phyloP scores from a whole-genome alignment of 2,888 invertebrate species.

The Cybosia mesomella region DNA sequence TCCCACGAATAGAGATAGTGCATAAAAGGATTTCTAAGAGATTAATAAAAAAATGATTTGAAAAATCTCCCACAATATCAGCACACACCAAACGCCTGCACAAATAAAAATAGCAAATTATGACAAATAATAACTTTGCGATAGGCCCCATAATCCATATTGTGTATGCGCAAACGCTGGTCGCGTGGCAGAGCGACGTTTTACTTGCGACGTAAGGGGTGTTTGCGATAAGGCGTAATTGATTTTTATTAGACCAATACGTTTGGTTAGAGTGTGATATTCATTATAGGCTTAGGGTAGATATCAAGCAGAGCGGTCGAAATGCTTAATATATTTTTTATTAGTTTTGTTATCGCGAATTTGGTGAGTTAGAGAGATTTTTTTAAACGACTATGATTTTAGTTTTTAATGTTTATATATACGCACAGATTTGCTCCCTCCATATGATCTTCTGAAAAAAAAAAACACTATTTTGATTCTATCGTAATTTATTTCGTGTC shows the following conservation, averaged over 20 bases:
- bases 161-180: constrained; percentile 27
- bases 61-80: constrained; percentile 23
- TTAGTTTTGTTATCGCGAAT: background rate
- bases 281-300: constrained; percentile 35
- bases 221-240: constrained; percentile 43
- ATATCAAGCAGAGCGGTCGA: constrained; percentile 5
- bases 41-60: constrained; percentile 2
- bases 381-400: background rate
- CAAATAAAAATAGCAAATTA: constrained; percentile 48
- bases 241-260: constrained; percentile 50
- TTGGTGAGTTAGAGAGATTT: background rate
- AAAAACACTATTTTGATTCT: no score
- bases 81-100: constrained; percentile 37
- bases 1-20: background rate
- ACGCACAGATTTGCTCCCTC: no score
- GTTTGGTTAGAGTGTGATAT: constrained; percentile 27
- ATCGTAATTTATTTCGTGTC: no score
- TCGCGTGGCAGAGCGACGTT: constrained; percentile 38
- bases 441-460: no score
- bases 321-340: constrained; percentile 7
- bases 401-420: no score
- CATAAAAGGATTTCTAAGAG: background rate
- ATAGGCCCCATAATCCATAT: constrained; percentile 40
- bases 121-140: constrained; percentile 50
- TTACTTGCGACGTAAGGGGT: constrained; percentile 11